These are phyloP conservation scores for Melanostigma gelatinosum DNA, from an alignment of 2,113 vertebrate genomes.

Conservation along the genomic window DNA sequence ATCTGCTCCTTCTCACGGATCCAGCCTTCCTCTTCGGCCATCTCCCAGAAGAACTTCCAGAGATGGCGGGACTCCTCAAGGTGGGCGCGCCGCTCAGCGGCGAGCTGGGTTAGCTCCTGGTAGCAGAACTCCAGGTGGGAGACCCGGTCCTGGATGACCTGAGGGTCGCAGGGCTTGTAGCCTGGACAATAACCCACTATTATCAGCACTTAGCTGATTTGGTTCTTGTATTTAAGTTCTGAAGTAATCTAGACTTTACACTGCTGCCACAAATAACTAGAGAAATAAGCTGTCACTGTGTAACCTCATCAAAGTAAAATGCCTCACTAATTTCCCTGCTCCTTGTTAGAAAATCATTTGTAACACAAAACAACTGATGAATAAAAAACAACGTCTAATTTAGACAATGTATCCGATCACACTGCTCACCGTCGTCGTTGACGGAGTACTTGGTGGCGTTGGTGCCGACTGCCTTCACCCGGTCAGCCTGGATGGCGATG, in stretches of 20 bases:
- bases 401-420: background rate
- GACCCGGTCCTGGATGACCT: conserved; percentile 92
- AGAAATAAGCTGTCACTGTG: background rate
- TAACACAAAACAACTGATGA: background rate
- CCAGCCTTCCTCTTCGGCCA: conserved; percentile 98
- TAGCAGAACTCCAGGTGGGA: conserved; percentile 97
- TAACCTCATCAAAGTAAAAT: background rate
- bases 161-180: conserved; percentile 93
- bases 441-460: conserved; percentile 91
- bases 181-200: conserved; percentile 33
- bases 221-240: background rate
- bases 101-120: conserved; percentile 93
- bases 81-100: conserved; percentile 89
- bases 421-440: conserved; percentile 85
- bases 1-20: conserved; percentile 97
- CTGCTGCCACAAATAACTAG: background rate
- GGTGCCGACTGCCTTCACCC: conserved; percentile 90
- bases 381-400: background rate
- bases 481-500: conserved; percentile 93
- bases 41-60: conserved; percentile 99
- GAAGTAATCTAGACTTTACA: background rate
- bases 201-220: background rate
- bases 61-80: conserved; percentile 95
- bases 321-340: background rate
- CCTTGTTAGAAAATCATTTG: background rate